Conservation (phyloP, 2,888 invertebrate genomes). For the Napeogenes inachia region DNA sequence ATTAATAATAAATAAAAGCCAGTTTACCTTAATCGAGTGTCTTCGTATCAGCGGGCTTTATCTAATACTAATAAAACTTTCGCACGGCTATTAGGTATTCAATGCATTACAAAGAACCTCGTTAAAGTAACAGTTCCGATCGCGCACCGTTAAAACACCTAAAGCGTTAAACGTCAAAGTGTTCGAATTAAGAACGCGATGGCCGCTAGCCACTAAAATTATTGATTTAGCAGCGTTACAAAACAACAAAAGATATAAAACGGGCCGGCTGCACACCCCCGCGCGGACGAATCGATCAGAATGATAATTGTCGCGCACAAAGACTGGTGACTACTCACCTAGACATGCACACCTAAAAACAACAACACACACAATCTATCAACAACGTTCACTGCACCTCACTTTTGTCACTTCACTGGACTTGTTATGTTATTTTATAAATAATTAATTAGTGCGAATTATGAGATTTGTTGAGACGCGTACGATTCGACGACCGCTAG, state of each 20-base stretch:
- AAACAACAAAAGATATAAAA: conserved; percentile 77
- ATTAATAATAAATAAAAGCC: conserved; percentile 27
- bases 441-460: conserved; percentile 73
- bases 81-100: conserved; percentile 36
- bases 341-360: conserved; percentile 64
- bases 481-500: conserved; percentile 69
- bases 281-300: conserved; percentile 72
- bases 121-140: conserved; percentile 30
- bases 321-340: conserved; percentile 72
- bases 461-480: conserved; percentile 71
- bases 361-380: conserved; percentile 62
- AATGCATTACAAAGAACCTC: conserved; percentile 25
- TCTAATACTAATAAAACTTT: conserved; percentile 38
- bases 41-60: conserved; percentile 28
- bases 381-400: conserved; percentile 52
- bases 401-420: conserved; percentile 41
- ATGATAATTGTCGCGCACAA: conserved; percentile 78
- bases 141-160: conserved; percentile 32
- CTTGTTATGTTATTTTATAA: conserved; percentile 49
- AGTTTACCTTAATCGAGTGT: conserved; percentile 34
- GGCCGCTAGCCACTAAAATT: conserved; percentile 65
- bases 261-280: conserved; percentile 68
- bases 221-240: conserved; percentile 72
- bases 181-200: conserved; percentile 42
- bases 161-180: conserved; percentile 35